Base-by-base conservation (phyloP, 23 tunicate species). In the Aplidium turbinatum region DNA sequence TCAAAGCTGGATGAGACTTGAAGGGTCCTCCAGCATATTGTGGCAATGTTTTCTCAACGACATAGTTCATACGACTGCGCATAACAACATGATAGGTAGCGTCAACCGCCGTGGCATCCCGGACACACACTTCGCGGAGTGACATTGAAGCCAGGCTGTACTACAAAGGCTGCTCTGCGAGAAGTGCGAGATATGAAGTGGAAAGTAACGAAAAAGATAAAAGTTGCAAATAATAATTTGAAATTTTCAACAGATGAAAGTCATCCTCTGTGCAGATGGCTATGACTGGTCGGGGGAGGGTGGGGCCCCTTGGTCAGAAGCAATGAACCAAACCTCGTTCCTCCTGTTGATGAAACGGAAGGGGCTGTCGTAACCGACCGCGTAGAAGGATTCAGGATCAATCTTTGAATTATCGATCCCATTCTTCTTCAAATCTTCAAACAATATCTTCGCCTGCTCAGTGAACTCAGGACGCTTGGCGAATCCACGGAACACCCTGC, bases 281-380 rank as follows among this genome's bases (percentile, higher is more conserved):
- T n/a, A n/a, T n/a, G n/a, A n/a, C n/a, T n/a, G n/a, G n/a, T n/a
- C n/a, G n/a, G n/a, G n/a, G n/a, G n/a, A n/a, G n/a, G n/a, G n/a
- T n/a, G n/a, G n/a, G n/a, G n/a, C n/a, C n/a, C n/a, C n/a, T n/a
- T n/a, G 57, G 24, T 42, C 11, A 50, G 3, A 21, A 2, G 82
- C 61, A 6, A 82, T 29, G 18, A 82, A 50, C 87, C 87, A 82
- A 33, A 82, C 87, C 50, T 82, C 87, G 53, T 82, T 82, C 34
- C 81, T 32, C 1, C 80, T 63, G 3, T 51, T 47, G 51, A 73
- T 4, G 35, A 73, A 33, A 3, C 73, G 80, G 52, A 73, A 74
- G 3, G 87, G 87, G 64, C 80, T 61, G 73, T 82, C 81, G 25
- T 82, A 82, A 2, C 73, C 73, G 21, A 63, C 87, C 3, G 75